These are phyloP conservation scores for Silurus aristotelis DNA, from an alignment of 2,797 vertebrate species.

Conservation along the genomic window DNA sequence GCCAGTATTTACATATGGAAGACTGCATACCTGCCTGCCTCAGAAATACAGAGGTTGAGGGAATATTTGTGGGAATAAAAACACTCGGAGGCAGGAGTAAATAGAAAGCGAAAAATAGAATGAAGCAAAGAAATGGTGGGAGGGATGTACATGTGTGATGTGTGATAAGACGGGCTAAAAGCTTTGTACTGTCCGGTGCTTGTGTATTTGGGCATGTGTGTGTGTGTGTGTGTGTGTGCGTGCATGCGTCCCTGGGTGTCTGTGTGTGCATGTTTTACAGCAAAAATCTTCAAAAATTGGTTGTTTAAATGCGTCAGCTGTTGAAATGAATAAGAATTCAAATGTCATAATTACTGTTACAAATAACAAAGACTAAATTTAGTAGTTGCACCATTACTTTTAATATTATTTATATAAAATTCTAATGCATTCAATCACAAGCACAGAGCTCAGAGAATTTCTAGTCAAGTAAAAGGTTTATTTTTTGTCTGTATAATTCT, in stretches of 20 bases:
- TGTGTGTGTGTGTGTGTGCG: background rate
- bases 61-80: slow-evolving; percentile 59
- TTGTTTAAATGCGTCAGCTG: background rate
- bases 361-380: background rate
- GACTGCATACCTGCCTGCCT: slow-evolving; percentile 54
- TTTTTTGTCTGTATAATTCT: background rate
- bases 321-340: background rate
- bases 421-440: background rate
- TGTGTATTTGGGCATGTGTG: background rate
- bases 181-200: slow-evolving; percentile 49
- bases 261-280: slow-evolving; percentile 6
- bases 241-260: background rate
- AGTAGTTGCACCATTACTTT: no score
- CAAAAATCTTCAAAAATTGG: background rate
- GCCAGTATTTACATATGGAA: slow-evolving; percentile 58
- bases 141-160: slow-evolving; percentile 51
- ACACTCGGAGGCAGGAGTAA: slow-evolving; percentile 55
- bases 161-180: slow-evolving; percentile 53
- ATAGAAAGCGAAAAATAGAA: slow-evolving; percentile 59
- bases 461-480: background rate
- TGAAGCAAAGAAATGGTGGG: slow-evolving; percentile 49
- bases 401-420: background rate
- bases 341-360: background rate
- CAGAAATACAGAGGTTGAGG: slow-evolving; percentile 56
- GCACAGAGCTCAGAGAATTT: background rate